Base-by-base conservation (phyloP, 2,888 invertebrate species). In the Entomobrya proxima region DNA sequence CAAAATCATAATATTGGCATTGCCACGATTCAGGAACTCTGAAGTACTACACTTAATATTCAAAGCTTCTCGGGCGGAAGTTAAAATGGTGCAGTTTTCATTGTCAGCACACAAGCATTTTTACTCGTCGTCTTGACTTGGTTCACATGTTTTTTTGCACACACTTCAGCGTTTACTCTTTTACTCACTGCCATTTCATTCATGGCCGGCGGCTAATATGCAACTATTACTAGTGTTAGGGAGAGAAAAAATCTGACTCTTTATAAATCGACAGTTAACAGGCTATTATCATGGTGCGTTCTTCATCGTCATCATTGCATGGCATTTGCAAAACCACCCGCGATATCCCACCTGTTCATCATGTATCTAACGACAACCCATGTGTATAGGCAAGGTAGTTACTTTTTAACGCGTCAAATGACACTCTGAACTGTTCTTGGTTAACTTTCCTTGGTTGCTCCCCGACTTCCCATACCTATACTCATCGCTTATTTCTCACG, bases 221-320 rank as follows among this genome's bases (percentile, higher is more conserved):
- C 67, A 37, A 67, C 67, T 21, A 67, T 64, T 35, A 35, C 18
- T 67, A 15, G 6, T 30, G 21, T n/a, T 35, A 24, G 13, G 11
- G 67, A 21, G 21, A 24, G 55, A 55, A 67, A 9, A 67, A 67
- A 35, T 11, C 55, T 55, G 55, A 11, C 11, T 24, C 21, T 55
- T 55, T 37, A 74, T 74, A 81, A 81, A 81, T 74, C 74, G 81
- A 81, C 72, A 81, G 40, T 81, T 81, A 74, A 47, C 58, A 72
- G 72, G 35, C 58, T 58, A 47, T 74, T 58, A 74, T 58, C 27
- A 78, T 64, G 40, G 50, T 78, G 78, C 64, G 18, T 61, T 47
- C 18, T 2, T 58, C 77, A 40, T 27, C 61, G 40, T 78, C 61
- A 32, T 78, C 78, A 18, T 64, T 13, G 67, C 79, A 67, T 58